phyloP scores from a whole-genome alignment of 2,797 vertebrate species.

The Phrynocephalus vlangalii region DNA sequence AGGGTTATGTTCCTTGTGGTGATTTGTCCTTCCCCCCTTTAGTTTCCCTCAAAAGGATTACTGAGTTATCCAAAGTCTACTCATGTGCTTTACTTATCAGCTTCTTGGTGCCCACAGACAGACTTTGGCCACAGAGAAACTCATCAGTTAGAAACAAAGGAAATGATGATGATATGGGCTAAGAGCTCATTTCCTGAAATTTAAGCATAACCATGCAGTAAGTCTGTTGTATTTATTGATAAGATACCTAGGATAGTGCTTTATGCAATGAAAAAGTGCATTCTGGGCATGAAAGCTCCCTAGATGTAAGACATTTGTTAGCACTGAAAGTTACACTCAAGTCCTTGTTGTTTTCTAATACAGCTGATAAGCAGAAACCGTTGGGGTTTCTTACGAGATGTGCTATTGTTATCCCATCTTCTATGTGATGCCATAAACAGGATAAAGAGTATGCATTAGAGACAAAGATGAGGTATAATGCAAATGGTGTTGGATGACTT shows the following conservation, averaged over 20 bases:
- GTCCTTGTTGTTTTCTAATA: background rate
- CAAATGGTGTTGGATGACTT: background rate
- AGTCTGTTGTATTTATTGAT: background rate
- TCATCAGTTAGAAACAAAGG: background rate
- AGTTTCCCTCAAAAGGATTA: background rate
- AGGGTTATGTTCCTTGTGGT: too few relatives aligned
- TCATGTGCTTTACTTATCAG: background rate
- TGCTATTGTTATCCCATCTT: background rate
- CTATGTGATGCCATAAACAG: background rate
- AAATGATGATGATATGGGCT: background rate
- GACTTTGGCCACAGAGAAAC: background rate
- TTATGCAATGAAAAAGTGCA: background rate
- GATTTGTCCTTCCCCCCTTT: background rate
- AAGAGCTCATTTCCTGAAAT: background rate
- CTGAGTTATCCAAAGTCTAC: background rate
- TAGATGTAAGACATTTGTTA: background rate
- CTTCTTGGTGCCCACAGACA: background rate
- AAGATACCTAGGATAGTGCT: background rate
- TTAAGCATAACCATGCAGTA: too few relatives aligned
- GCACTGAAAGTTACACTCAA: background rate
- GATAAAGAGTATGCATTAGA: background rate
- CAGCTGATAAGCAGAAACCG: background rate
- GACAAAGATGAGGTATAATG: background rate
- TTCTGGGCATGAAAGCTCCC: background rate
- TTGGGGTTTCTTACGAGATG: background rate